phyloP scores from a whole-genome alignment of 2,113 vertebrate species.

The Opisthocomus hoazin region DNA sequence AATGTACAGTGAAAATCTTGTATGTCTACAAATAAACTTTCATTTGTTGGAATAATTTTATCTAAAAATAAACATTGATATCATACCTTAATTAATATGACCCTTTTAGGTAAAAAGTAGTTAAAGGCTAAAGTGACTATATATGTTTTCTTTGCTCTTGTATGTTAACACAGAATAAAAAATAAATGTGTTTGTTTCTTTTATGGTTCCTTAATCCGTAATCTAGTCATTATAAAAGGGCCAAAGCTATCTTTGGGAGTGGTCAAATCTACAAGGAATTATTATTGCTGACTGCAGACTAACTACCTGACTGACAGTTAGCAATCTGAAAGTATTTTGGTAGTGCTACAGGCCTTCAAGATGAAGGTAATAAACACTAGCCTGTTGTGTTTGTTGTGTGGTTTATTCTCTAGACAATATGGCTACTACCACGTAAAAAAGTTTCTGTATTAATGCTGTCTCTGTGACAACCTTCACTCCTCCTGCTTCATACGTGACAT shows the following conservation, averaged over 20 bases:
- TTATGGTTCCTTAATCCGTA: conserved; percentile 31
- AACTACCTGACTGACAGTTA: conserved; percentile 49
- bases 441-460: neutral
- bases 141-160: conserved; percentile 43
- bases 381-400: conserved; percentile 20
- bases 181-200: conserved; percentile 55
- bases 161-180: conserved; percentile 33
- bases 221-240: conserved; percentile 61
- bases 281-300: conserved; percentile 24
- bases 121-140: conserved; percentile 1
- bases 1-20: neutral
- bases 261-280: conserved; percentile 68
- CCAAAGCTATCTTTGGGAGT: conserved; percentile 56
- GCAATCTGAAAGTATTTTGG: conserved; percentile 44
- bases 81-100: conserved; percentile 53
- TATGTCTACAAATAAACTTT: neutral
- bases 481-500: neutral
- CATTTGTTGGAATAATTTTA: conserved; percentile 19
- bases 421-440: conserved; percentile 47
- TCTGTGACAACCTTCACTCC: neutral
- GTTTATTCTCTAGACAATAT: conserved; percentile 52
- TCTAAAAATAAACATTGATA: conserved; percentile 25
- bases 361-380: conserved; percentile 33
- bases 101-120: neutral
- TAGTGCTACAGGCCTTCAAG: conserved; percentile 23